These are phyloP conservation scores for Phaethornis superciliosus DNA, from an alignment of 2,113 vertebrate genomes.

Conservation along the genomic window DNA sequence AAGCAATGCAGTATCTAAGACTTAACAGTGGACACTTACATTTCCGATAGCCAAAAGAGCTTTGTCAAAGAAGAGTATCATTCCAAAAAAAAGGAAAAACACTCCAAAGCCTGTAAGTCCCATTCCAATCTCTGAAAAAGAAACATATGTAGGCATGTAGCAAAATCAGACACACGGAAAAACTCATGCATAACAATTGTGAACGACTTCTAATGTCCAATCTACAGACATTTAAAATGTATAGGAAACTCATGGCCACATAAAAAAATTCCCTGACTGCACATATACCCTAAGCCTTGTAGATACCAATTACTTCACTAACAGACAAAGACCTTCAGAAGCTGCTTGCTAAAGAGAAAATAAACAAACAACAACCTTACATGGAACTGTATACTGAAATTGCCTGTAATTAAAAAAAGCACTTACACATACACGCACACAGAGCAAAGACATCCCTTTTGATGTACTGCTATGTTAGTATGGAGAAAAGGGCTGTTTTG, in stretches of 20 bases:
- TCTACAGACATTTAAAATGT: neutral
- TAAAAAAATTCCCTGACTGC: neutral
- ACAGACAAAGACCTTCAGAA: neutral
- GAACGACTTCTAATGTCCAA: no score
- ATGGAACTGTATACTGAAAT: neutral
- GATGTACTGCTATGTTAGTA: neutral
- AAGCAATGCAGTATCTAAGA: neutral
- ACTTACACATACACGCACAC: neutral
- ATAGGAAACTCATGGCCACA: neutral
- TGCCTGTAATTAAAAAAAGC: neutral
- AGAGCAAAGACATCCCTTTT: neutral
- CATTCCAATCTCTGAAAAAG: conserved; percentile 93
- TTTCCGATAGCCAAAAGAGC: conserved; percentile 97
- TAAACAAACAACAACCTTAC: neutral
- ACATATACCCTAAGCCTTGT: neutral
- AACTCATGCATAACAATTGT: neutral
- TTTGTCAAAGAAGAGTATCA: conserved; percentile 99
- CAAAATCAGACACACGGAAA: neutral
- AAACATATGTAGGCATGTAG: conserved; percentile 13
- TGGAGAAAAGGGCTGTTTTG: neutral
- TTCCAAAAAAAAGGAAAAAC: conserved; percentile 98
- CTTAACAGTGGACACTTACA: conserved; percentile 78
- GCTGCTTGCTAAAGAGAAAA: neutral
- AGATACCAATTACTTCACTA: neutral
- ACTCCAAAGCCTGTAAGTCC: conserved; percentile 96